These are phyloP conservation scores for Cyphomyrus plagiostoma DNA, from an alignment of 2,113 vertebrate genomes.

Conservation along the genomic window DNA sequence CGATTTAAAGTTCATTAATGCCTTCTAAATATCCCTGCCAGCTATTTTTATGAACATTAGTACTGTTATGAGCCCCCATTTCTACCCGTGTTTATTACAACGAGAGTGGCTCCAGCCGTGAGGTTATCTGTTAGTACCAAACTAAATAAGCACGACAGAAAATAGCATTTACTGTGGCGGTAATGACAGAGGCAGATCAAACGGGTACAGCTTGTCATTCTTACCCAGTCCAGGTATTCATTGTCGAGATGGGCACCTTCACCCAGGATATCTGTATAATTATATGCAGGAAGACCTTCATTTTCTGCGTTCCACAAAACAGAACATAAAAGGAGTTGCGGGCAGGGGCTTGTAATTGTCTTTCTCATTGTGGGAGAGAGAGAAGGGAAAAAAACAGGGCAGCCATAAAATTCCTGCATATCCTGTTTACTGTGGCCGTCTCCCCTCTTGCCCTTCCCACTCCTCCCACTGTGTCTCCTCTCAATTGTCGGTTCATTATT, in stretches of 20 bases:
- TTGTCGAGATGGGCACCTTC: constrained; percentile 55
- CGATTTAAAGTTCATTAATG: constrained; percentile 3
- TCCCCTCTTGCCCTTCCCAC: constrained; percentile 14
- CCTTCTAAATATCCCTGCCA: neutral
- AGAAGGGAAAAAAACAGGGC: constrained; percentile 30
- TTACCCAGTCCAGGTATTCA: constrained; percentile 51
- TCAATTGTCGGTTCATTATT: constrained; percentile 53
- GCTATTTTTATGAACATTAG: neutral
- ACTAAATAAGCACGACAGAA: constrained; percentile 56
- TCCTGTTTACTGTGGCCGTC: constrained; percentile 31
- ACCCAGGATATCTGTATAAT: constrained; percentile 62
- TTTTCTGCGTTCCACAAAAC: constrained; percentile 54
- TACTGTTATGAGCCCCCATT: constrained; percentile 18
- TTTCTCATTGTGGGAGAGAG: constrained; percentile 39
- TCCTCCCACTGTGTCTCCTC: constrained; percentile 36
- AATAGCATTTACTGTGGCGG: constrained; percentile 49
- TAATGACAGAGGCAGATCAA: constrained; percentile 53
- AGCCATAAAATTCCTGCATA: constrained; percentile 38
- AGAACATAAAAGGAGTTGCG: constrained; percentile 56
- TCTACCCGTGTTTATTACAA: constrained; percentile 37
- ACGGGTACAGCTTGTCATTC: constrained; percentile 49
- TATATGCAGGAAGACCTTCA: constrained; percentile 57
- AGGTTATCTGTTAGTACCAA: constrained; percentile 43
- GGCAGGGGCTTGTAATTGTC: constrained; percentile 57
- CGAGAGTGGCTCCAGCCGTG: constrained; percentile 46